Evolutionary conservation across 1,140 invertebrate species (phyloP), one percentile per base, ranked within the genome.

Genomic region (Zaprionus davidi): DNA sequence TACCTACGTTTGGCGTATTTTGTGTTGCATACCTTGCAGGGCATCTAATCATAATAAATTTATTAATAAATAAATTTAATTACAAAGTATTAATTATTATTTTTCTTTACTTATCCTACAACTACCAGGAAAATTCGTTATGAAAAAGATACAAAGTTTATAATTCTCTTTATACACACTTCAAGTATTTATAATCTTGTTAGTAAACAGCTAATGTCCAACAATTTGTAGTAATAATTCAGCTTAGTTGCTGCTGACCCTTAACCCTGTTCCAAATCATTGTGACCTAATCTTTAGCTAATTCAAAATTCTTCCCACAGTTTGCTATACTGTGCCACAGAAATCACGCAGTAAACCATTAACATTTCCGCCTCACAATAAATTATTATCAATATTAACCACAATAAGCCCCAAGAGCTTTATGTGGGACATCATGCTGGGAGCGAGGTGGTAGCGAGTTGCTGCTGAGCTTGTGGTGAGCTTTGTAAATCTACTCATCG

Each of bases 401-500:
- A 63, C 22, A 71, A 46, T 15, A 20, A 62, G 22, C 56, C 53
- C 22, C 34, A 15, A 55, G 46, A 68, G 66, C 81, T 79, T 73
- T 56, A 64, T 68, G n/a, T 44, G 20, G 59, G 74, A 56, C 74
- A 72, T 20, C 69, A 65, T 66, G 74, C 70, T 72, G 74, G 34
- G 67, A 58, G 59, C 66, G 24, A 46, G 41, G 11, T 51, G 46
- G 46, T 22, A 5, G 11, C 17, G 20, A 24, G 15, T 41, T 41
- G 41, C 7, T 46, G 38, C 13, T 41, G 41, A 17, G 46, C 46
- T 51, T 20, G 46, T 24, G 63, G n/a, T 58, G 66, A 56, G 71
- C 51, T 75, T 70, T 55, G 34, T 71, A 75, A 75, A 70, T 71
- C 66, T 51, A 70, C 67, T 75, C 65, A 55, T 70, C 58, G 66